Base-by-base conservation (phyloP, 2,797 vertebrate genomes). In the Silurus lanzhouensis region DNA sequence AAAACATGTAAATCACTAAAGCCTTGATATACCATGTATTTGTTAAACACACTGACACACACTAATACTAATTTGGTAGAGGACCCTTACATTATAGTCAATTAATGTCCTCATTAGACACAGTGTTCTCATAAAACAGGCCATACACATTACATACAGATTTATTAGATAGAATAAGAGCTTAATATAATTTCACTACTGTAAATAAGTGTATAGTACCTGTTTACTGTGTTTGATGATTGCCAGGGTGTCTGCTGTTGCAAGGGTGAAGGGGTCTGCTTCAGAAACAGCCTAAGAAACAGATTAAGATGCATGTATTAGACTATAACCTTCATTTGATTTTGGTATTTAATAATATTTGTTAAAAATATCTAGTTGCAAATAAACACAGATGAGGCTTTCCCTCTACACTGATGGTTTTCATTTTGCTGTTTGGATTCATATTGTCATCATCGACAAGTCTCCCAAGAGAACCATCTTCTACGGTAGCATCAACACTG, bases 361-460 rank as follows among this genome's bases (percentile, higher is more conserved):
- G 15, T 31, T 27, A 27, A 27, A 27, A 27, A 27, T 27, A 27
- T 27, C 66, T 38, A 44, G 78, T 38, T 81, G 82, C 78, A 86
- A 19, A 38, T 38, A 38, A 38, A 38, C 31, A 38, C 31, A 38
- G 31, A 38, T 38, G 31, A 38, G 31, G 31, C 31, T 38, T 38
- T 38, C 31, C 31, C 31, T 38, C 31, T 38, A 38, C 31, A 38
- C 31, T 38, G 31, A 38, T 38, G 31, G 31, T 38, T 38, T 38
- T 38, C 31, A 38, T 38, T 38, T 38, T 38, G 31, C 31, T 38
- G 31, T 38, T 38, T 38, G 31, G 31, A 38, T 38, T 38, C 2
- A 38, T 38, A 38, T 38, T 38, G 31, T 38, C 31, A 38, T 38
- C 31, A 38, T 38, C 3, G 31, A 38, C 31, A 38, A 38, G 31